Conservation (phyloP, 2,888 invertebrate species). For the Caenorhabditis drosophilae region DNA sequence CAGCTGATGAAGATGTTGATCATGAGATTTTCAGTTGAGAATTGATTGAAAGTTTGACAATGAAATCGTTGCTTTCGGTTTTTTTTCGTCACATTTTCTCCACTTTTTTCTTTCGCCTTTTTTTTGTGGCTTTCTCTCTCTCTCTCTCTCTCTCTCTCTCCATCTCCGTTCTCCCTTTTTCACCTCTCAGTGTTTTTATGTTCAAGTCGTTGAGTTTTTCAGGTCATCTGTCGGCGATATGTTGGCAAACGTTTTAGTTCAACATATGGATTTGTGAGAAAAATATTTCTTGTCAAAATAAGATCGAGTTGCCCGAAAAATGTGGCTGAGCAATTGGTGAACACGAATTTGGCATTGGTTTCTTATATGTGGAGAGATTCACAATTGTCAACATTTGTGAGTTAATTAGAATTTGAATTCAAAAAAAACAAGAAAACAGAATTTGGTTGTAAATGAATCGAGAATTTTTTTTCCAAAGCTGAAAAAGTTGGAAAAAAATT, state of each 20-base stretch:
- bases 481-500: not conserved
- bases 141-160: too few relatives aligned
- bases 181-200: not conserved
- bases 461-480: not conserved
- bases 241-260: slow-evolving; percentile 16
- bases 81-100: too few relatives aligned
- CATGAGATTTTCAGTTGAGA: too few relatives aligned
- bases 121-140: too few relatives aligned
- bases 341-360: slow-evolving; percentile 31
- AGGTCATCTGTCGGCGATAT: slow-evolving; percentile 34
- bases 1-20: too few relatives aligned
- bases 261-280: slow-evolving; percentile 21
- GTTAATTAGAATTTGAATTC: not conserved
- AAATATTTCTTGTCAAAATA: slow-evolving; percentile 18
- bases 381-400: not conserved
- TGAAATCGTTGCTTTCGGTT: too few relatives aligned
- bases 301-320: slow-evolving; percentile 14
- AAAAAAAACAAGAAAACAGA: not conserved
- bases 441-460: not conserved
- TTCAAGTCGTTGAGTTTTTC: slow-evolving; percentile 6
- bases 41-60: too few relatives aligned
- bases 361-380: slow-evolving; percentile 20
- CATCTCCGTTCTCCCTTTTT: too few relatives aligned
- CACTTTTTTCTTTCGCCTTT: too few relatives aligned
- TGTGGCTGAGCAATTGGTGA: slow-evolving; percentile 10